Percentiles rank a stretch among this genome's conserved stretches.
These are phyloP conservation scores for Labeo catla DNA, from an alignment of 2,113 vertebrate genomes.

Conservation along the genomic window DNA sequence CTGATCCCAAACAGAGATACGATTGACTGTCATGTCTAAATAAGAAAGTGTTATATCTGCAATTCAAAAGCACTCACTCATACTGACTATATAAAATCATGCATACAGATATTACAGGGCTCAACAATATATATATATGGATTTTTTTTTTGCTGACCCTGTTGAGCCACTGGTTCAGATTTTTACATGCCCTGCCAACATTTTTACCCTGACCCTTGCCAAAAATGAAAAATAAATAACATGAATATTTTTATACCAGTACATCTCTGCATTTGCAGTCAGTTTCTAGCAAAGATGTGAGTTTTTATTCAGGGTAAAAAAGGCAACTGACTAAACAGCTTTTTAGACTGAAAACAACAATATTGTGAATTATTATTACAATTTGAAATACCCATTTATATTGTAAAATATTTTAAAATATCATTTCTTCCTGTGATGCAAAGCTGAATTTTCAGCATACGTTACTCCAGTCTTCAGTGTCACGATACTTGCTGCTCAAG, in stretches of 20 bases:
- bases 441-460: neutral
- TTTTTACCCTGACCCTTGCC: neutral
- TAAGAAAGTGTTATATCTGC: constrained; percentile 1
- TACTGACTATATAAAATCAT: neutral
- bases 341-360: neutral
- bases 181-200: neutral
- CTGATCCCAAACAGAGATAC: neutral
- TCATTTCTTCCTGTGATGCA: neutral
- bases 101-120: neutral
- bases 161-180: neutral
- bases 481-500: neutral
- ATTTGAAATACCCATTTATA: neutral
- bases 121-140: neutral
- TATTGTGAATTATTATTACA: neutral
- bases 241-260: neutral
- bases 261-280: neutral
- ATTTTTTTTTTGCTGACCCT: neutral
- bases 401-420: neutral
- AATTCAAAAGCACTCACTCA: neutral
- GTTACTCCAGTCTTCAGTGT: neutral
- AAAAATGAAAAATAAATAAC: neutral
- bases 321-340: no score
- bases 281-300: neutral
- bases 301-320: no score
- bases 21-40: constrained; percentile 1